Percentiles rank a stretch among this genome's conserved stretches.
Evolutionary conservation across 2,113 vertebrate species (phyloP).

Genomic region (Cygnus buccinator): DNA sequence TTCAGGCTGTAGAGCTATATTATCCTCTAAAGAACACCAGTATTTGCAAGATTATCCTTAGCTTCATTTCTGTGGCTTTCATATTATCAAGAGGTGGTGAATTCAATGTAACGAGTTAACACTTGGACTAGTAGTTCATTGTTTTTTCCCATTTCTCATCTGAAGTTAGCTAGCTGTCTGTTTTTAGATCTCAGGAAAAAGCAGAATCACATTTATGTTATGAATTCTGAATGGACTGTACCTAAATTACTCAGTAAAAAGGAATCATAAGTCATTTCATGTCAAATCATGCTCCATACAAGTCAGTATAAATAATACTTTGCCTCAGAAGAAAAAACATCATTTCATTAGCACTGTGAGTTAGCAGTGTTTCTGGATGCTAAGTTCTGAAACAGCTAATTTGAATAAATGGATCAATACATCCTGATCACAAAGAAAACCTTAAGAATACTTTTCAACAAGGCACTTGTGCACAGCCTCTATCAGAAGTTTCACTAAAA

Average conservation of each 20-base stretch:
- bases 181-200: neutral
- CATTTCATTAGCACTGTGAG: neutral
- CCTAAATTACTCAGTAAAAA: neutral
- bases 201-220: neutral
- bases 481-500: neutral
- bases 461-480: neutral
- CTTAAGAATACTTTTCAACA: neutral
- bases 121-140: neutral
- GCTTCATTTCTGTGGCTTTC: neutral
- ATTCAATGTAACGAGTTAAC: neutral
- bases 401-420: neutral
- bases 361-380: neutral
- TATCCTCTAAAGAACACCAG: neutral
- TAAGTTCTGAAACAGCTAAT: neutral
- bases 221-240: neutral
- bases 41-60: neutral
- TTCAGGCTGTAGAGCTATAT: neutral
- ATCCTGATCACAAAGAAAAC: neutral
- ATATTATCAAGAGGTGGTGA: neutral
- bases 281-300: neutral
- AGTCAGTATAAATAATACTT: neutral
- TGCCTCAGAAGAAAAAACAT: neutral
- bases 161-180: neutral
- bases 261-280: neutral
- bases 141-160: neutral